These are phyloP conservation scores for Coecobrya sp. DNA, from an alignment of 2,888 invertebrate species.

Conservation along the genomic window DNA sequence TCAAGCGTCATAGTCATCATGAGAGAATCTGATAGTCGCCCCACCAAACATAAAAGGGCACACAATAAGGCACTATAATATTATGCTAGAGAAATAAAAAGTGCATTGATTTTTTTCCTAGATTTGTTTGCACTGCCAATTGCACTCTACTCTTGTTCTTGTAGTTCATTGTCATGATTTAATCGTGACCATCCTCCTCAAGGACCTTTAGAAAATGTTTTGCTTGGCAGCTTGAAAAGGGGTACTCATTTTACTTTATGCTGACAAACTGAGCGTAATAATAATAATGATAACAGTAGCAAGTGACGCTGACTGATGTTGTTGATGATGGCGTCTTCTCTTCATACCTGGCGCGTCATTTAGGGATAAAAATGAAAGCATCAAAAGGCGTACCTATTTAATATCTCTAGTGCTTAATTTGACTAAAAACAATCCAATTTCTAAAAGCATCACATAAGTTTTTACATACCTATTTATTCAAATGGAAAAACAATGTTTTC, in stretches of 20 bases:
- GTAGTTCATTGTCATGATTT: conserved; percentile 10
- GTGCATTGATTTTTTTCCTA: conserved; percentile 28
- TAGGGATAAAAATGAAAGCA: conserved; percentile 14
- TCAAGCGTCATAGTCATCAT: conserved; percentile 42
- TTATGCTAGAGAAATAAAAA: neutral
- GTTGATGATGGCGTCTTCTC: conserved; percentile 1
- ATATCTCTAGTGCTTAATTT: neutral
- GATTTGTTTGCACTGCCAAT: neutral
- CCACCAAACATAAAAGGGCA: conserved; percentile 32
- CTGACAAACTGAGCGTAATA: conserved; percentile 33
- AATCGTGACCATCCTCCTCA: conserved; percentile 24
- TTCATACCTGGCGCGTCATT: neutral
- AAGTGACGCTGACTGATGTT: neutral
- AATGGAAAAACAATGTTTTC: conserved; percentile 46
- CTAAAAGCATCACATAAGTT: neutral
- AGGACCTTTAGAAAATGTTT: conserved; percentile 60
- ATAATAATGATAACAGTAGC: neutral
- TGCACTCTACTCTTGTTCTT: neutral
- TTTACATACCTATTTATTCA: conserved; percentile 27
- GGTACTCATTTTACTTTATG: neutral
- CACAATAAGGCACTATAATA: neutral
- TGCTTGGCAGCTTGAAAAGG: neutral
- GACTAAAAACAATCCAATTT: conserved; percentile 4
- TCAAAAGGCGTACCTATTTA: conserved; percentile 11
- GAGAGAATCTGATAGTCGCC: neutral